Base-by-base conservation (phyloP, 2,888 invertebrate genomes). In the Sycophila texana region DNA sequence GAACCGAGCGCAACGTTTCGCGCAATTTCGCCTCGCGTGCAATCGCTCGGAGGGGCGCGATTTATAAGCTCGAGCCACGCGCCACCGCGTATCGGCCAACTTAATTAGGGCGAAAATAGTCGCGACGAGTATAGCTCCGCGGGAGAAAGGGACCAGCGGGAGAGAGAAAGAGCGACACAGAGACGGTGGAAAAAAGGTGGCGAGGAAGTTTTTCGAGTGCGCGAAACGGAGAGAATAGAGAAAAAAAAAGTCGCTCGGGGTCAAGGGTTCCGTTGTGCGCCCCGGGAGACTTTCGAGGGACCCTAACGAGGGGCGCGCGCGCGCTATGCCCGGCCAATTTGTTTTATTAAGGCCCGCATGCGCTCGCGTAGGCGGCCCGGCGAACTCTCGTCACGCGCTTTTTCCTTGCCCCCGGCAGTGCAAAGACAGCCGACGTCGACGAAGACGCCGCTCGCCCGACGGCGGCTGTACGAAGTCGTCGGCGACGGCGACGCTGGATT, bases 401-500 rank as follows among this genome's bases (percentile, higher is more conserved):
- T 61, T 51, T 20, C 58, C 58, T 71, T 53, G 12, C 53, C 53
- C 2, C 26, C 20, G 20, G 13, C 13, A 60, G 26, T 22, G 61
- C 58, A 51, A 60, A 71, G 49, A 60, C 60, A 57, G 13, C 26
- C 58, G 57, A 60, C 49, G 71, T 60, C 61, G 72, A 61, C 72
- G 26, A 72, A 13, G 65, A 57, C 53, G 65, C 30, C 14, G 47
- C 30, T 3, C 39, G 39, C 10, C 1, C 71, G 5, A 22, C 39
- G 53, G 55, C 49, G 58, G 16, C 67, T n/a, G 39, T 7, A 4
- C 12, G 61, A 5, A 30, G 22, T 7, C 20, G 51, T 7, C 60
- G 49, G 10, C 71, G 5, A 22, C 39, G 53, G 55, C 51, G 58
- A 12, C 67, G 39, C 39, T n/a, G 70, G 82, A 85, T 85, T 86